phyloP scores from a whole-genome alignment of 1,140 invertebrate species.

The Hyposmocoma kahamanoa region DNA sequence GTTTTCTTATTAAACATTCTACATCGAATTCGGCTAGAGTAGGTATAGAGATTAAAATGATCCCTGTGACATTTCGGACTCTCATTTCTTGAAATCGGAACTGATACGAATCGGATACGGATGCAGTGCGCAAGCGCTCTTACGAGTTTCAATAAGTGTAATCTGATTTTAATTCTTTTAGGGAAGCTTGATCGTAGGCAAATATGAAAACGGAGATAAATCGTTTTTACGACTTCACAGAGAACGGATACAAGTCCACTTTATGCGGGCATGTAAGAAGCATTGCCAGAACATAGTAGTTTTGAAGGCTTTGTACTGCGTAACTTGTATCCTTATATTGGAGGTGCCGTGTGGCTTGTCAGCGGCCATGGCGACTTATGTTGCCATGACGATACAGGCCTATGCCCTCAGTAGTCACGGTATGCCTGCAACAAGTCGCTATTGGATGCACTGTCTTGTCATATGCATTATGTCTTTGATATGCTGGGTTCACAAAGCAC shows the following conservation, averaged over 20 bases:
- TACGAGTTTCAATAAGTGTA: not conserved
- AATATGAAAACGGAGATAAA: conserved; percentile 60
- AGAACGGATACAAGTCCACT: conserved; percentile 65
- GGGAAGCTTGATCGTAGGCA: conserved; percentile 46
- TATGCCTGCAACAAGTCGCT: conserved; percentile 37
- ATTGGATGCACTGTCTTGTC: conserved; percentile 74
- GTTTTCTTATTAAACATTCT: no score
- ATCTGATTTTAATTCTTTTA: conserved; percentile 13
- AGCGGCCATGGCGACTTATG: conserved; percentile 71
- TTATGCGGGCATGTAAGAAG: conserved; percentile 62
- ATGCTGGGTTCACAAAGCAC: conserved; percentile 75
- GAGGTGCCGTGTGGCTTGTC: conserved; percentile 76
- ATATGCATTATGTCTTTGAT: conserved; percentile 75
- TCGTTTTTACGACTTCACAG: conserved; percentile 68
- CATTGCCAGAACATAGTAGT: conserved; percentile 65
- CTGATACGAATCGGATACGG: no score
- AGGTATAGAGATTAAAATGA: no score
- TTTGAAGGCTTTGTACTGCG: conserved; percentile 71
- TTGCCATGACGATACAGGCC: conserved; percentile 75
- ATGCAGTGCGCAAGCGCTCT: not conserved
- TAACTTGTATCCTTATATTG: conserved; percentile 70
- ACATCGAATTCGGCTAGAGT: no score
- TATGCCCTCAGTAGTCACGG: conserved; percentile 44
- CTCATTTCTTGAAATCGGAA: no score
- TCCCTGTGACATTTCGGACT: no score